phyloP scores from a whole-genome alignment of 2,888 invertebrate species.

The Neocrepidodera transversa region DNA sequence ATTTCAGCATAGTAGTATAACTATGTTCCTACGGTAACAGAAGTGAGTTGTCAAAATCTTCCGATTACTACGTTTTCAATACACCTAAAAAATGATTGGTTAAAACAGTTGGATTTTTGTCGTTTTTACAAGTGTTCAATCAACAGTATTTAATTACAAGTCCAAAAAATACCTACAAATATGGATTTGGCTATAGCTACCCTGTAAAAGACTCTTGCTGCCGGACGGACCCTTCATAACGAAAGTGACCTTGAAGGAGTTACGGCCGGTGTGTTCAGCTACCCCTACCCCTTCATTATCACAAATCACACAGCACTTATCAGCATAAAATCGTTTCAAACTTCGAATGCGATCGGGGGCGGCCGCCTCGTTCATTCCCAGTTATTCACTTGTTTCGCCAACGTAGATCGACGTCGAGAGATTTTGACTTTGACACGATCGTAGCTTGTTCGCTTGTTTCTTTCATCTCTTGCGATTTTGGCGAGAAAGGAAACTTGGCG shows the following conservation, averaged over 20 bases:
- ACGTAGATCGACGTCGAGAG: not conserved
- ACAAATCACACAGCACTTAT: conserved; percentile 51
- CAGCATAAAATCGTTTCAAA: conserved; percentile 45
- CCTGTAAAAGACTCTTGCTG: not conserved
- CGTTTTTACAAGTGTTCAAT: too few species aligned
- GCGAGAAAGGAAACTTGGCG: not conserved
- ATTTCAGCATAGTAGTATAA: too few species aligned
- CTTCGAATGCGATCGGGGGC: conserved; percentile 10
- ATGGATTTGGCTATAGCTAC: too few species aligned
- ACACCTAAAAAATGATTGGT: too few species aligned
- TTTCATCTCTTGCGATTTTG: not conserved
- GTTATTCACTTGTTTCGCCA: conserved; percentile 17
- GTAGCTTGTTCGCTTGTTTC: not conserved
- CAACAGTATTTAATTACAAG: too few species aligned
- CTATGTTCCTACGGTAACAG: too few species aligned
- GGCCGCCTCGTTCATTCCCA: conserved; percentile 17
- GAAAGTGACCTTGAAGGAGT: conserved; percentile 49
- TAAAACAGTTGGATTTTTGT: too few species aligned
- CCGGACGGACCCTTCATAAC: conserved; percentile 43
- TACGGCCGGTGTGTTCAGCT: conserved; percentile 10
- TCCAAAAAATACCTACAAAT: too few species aligned
- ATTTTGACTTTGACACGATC: not conserved
- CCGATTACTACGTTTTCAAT: too few species aligned
- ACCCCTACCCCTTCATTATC: conserved; percentile 51
- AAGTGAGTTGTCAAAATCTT: too few species aligned